Base-by-base conservation (phyloP, 2,113 vertebrate genomes). In the Rafetus swinhoei region DNA sequence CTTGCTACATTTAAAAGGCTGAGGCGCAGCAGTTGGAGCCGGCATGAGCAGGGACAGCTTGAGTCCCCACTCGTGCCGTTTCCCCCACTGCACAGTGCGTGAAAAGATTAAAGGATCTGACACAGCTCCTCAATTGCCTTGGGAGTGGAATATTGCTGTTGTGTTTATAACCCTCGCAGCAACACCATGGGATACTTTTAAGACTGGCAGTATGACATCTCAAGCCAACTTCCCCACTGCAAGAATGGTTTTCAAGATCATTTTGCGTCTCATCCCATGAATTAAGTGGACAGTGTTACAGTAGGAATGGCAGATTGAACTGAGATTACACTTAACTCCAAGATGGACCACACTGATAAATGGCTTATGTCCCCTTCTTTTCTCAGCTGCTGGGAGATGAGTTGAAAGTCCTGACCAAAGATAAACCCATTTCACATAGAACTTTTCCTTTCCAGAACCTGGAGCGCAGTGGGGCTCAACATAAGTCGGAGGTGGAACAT, bases 401-500 rank as follows among this genome's bases (percentile, higher is more conserved):
- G n/a, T 45, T 93, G 77, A 39, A 62, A 53, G 13, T 87, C 90
- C 82, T 39, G 45, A n/a, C n/a, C 45, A 24, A 81, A 72, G 21
- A 35, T 35, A 21, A 72, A 72, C 2, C 45, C 60, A 10, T 56
- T 27, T 50, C 18, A 27, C 80, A 9, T 89, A 1, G 19, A 39
- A 89, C 82, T 8, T 12, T 25, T 19, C 3, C 1, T 0, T 27
- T 7, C 4, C 96, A 99, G 99, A 99, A 98, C 94, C 96, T 99
- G 95, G 99, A 99, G 95, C 97, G 97, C 53, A 97, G 95, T 10
- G 98, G 98, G 82, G 96, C 95, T 87, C 98, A 98, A 81, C 98
- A 98, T 84, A 98, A 98, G 91, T 98, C 88, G 0, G 98, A 99
- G 92, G 82, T 98, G 85, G 98, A 98, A 24, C 96, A 89, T 69